phyloP scores from a whole-genome alignment of 2,888 invertebrate genomes.

The Pogonocherus hispidulus region DNA sequence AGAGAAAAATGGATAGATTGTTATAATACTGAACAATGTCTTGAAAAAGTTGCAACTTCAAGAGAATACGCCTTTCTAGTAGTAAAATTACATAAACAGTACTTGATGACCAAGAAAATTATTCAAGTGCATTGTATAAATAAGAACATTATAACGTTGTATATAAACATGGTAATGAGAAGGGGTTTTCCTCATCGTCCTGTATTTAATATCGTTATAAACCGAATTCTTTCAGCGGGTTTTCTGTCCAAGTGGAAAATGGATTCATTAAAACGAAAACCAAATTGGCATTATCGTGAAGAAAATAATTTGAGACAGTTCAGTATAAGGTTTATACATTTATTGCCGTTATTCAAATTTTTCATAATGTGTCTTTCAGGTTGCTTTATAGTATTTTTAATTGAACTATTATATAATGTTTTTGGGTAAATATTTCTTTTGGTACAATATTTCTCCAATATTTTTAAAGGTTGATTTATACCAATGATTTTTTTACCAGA shows the following conservation, averaged over 20 bases:
- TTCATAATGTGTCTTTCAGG: background rate
- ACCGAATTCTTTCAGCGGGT: background rate
- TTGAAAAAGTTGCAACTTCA: conserved; percentile 2
- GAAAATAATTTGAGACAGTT: too few species aligned
- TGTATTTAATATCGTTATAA: background rate
- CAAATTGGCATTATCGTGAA: background rate
- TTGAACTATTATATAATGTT: background rate
- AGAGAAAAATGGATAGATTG: conserved; percentile 2
- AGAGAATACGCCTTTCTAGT: background rate
- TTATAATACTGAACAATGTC: background rate
- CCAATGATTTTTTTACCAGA: too few species aligned
- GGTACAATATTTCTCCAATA: too few species aligned
- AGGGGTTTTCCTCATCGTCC: conserved; percentile 10
- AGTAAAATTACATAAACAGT: background rate
- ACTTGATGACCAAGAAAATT: background rate
- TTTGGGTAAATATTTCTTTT: too few species aligned
- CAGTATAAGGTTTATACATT: conserved; percentile 3
- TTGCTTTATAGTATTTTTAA: background rate
- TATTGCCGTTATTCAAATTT: background rate
- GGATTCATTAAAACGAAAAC: background rate
- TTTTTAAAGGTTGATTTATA: too few species aligned
- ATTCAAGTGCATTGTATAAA: background rate
- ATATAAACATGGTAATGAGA: conserved; percentile 7
- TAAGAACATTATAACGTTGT: background rate
- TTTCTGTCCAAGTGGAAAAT: conserved; percentile 11